Evolutionary conservation across 35 echinoderm and acorn worm species (phyloP).

Genomic region (Heliocidaris erythrogramma): DNA sequence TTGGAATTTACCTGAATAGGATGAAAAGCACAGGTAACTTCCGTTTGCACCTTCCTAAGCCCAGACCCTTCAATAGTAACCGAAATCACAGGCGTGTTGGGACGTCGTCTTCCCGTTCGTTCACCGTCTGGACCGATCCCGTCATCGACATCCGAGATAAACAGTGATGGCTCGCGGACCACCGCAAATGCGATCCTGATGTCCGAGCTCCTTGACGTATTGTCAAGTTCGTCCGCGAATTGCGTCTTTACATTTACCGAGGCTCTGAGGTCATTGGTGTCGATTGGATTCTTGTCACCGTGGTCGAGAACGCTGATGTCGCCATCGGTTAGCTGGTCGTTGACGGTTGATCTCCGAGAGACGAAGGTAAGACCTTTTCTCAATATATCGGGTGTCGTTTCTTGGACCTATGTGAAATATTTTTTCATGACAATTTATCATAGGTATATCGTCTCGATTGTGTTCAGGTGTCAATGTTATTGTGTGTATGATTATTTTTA

Average conservation of each 20-base stretch:
- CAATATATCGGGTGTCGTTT: background rate
- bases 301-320: background rate
- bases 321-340: background rate
- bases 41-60: background rate
- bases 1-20: background rate
- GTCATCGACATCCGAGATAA: background rate
- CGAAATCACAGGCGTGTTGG: background rate
- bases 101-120: background rate
- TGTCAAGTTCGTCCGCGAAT: background rate
- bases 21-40: background rate
- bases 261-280: background rate
- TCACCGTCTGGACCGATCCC: background rate
- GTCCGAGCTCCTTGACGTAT: background rate
- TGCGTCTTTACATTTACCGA: background rate
- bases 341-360: background rate
- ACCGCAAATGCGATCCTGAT: background rate
- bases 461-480: too few relatives aligned
- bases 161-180: background rate
- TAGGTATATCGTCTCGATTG: too few relatives aligned
- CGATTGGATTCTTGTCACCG: background rate
- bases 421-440: too few relatives aligned
- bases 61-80: background rate
- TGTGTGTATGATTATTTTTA: too few relatives aligned
- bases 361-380: background rate
- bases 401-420: background rate